phyloP scores from a whole-genome alignment of 2,113 vertebrate genomes.

The Dolichallabes microphthalmus region DNA sequence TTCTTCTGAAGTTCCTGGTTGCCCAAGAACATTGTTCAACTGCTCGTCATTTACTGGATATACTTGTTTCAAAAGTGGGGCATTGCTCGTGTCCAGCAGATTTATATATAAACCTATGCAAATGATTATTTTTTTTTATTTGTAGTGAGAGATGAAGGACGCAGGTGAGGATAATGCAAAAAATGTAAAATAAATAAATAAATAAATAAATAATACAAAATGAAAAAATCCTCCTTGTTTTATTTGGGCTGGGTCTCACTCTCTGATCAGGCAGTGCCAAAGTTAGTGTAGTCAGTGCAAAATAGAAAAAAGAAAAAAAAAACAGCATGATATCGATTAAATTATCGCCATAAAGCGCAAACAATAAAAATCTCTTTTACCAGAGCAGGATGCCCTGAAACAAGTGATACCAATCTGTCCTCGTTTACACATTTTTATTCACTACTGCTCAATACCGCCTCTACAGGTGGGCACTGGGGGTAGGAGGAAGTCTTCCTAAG shows the following conservation, averaged over 20 bases:
- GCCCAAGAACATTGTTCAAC: slow-evolving; percentile 77
- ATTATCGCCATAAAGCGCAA: background rate
- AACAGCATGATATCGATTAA: background rate
- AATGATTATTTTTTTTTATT: background rate
- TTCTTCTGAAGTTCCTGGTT: slow-evolving; percentile 35
- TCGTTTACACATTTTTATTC: background rate
- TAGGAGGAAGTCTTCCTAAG: no score
- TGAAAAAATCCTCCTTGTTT: background rate
- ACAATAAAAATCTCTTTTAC: background rate
- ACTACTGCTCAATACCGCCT: no score
- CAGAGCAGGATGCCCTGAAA: background rate
- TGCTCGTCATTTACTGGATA: slow-evolving; percentile 77
- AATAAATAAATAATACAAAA: background rate
- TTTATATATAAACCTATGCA: background rate
- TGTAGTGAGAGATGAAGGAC: background rate
- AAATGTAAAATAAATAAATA: no score
- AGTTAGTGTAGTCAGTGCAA: background rate
- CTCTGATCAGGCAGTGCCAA: no score
- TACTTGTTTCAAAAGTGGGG: slow-evolving; percentile 74
- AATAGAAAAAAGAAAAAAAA: background rate
- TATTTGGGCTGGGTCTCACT: background rate
- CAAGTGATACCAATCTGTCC: background rate
- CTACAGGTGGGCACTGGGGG: no score
- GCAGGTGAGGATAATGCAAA: background rate
- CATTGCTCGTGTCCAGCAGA: slow-evolving; percentile 71